Evolutionary conservation across 53 echinoderm and acorn worm genomes (phyloP), one percentile per base, ranked within the genome.

Genomic region (Henricia sp.): DNA sequence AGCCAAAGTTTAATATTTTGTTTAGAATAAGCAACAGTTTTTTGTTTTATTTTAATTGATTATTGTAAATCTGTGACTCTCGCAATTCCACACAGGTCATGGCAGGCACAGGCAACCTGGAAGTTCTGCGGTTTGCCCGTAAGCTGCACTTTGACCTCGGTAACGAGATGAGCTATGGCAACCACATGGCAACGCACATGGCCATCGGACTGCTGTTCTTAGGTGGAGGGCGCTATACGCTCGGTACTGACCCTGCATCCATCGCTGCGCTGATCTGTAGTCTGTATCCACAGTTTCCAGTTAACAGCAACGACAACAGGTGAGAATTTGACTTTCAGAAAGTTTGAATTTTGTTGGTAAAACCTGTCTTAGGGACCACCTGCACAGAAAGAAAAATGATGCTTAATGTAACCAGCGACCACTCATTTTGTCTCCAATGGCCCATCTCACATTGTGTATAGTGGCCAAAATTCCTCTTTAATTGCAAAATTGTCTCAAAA

Each of bases 241-340:
- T 97, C 6, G 86, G 90, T 74, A 94, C 94, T 5, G 84, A 84
- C 4, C 86, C 88, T 21, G 65, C 89, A 19, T 86, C 94, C 2
- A 86, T 97, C 8, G 97, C 94, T 5, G 97, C 87, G 13, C 84
- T 94, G 14, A 34, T 97, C 17, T 94, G 94, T 26, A 92, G 94
- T 58, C 85, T 97, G 28, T 97, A 88, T 66, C 97, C 97, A 50
- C 69, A 92, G 46, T 97, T 94, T 74, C 96, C 97, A 14, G 89
- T 88, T 29, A 94, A 97, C 60, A 94, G 94, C 84, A 97, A 94
- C 60, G 97, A 94, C 70, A 97, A 97, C 71, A 85, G 97, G 97
- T 97, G 48, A 82, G 27, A 11, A 25, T 32, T 17, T 29, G 6
- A 2, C 10, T 32, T 21, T 32, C 13, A 60, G 27, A 33, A 10